Base-by-base conservation (phyloP, 2,113 vertebrate genomes). In the Cricetomys ansorgei region DNA sequence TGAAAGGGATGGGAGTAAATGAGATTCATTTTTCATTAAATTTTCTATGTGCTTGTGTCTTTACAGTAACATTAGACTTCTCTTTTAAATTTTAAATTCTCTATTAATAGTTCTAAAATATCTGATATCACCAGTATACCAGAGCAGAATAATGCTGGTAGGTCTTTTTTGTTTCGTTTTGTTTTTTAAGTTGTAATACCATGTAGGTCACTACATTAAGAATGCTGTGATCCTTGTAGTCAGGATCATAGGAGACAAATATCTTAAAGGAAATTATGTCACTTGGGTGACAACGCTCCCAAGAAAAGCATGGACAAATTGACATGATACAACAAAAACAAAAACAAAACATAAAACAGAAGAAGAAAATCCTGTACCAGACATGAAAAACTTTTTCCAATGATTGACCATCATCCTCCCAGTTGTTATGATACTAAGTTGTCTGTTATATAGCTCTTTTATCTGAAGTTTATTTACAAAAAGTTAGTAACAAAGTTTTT, bases 151-250 rank as follows among this genome's bases (percentile, higher is more conserved):
- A 95, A 90, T 88, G 87, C 55, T 89, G 87, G 59, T 69, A 0
- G 95, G 67, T 95, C n/a, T n/a, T n/a, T n/a, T n/a, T n/a, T n/a
- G n/a, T n/a, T n/a, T n/a, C n/a, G n/a, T n/a, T n/a, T n/a, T n/a
- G n/a, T n/a, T n/a, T n/a, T 97, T 91, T 96, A 91, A 95, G 48
- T 80, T 98, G 67, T 91, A 97, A 96, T 96, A 81, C 81, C 94
- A 95, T 96, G n/a, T 88, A 84, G 70, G 93, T 98, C 94, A 87
- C 94, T 97, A 97, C 92, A 94, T 94, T 94, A 96, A 67, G 93
- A 95, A 72, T 88, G 75, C 83, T 95, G 45, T 90, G 87, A 97
- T 96, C 84, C 87, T 72, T 93, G 94, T 94, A 97, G 97, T 96
- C 96, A 97, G 97, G 17, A 37, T n/a, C n/a, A n/a, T 37, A 55